A percentile compares a stretch with the other conserved stretches of the same genome.
phyloP scores from a whole-genome alignment of 2,888 invertebrate species.

The Drosophila sordidapex region DNA sequence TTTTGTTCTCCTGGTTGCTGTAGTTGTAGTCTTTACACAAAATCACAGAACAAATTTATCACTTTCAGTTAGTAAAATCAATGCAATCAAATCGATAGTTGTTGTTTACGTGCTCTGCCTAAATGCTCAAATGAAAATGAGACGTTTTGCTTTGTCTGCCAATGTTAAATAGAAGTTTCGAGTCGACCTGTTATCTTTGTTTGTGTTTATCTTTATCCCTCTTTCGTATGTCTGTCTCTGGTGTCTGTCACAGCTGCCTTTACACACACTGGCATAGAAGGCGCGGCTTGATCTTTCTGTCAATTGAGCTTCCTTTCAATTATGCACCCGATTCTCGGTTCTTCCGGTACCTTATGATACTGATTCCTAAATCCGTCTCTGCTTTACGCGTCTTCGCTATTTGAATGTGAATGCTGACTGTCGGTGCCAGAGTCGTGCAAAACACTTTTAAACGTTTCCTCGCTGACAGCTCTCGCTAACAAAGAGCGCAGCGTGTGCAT shows the following conservation, averaged over 20 bases:
- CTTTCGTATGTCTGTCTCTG: conserved; percentile 27
- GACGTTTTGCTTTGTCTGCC: conserved; percentile 60
- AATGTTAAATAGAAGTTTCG: conserved; percentile 75
- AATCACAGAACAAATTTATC: conserved; percentile 79
- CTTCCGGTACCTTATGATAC: conserved; percentile 64
- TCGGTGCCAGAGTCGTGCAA: conserved; percentile 61
- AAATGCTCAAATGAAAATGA: conserved; percentile 82
- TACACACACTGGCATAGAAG: conserved; percentile 97
- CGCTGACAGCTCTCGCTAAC: conserved; percentile 44
- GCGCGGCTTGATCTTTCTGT: conserved; percentile 85
- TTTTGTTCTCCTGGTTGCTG: conserved; percentile 57
- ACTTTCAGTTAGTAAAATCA: conserved; percentile 62
- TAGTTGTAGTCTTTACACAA: conserved; percentile 70
- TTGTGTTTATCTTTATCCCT: conserved; percentile 14
- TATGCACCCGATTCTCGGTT: conserved; percentile 44
- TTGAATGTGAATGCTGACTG: conserved; percentile 79
- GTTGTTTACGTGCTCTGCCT: conserved; percentile 58
- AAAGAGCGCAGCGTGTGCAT: conserved; percentile 41
- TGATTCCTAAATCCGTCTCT: conserved; percentile 49
- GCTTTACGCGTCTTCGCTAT: conserved; percentile 69
- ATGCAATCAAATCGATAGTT: conserved; percentile 29
- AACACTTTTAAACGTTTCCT: conserved; percentile 80
- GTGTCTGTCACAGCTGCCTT: conserved; percentile 87
- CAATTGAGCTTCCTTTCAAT: conserved; percentile 51
- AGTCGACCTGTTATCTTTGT: conserved; percentile 30